These are phyloP conservation scores for Xanthia togata DNA, from an alignment of 2,888 invertebrate species.

Conservation along the genomic window DNA sequence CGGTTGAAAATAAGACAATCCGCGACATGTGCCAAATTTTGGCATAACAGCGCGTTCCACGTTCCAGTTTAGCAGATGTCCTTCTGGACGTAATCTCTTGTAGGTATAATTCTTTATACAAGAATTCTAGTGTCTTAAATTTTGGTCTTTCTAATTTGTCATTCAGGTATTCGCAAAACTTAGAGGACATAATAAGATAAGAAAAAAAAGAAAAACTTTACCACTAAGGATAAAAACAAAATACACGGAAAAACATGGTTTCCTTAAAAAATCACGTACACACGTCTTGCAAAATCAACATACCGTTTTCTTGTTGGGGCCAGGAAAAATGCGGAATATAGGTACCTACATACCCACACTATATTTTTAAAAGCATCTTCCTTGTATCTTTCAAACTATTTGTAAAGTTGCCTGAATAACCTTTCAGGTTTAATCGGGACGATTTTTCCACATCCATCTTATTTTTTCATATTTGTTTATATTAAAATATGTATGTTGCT, in stretches of 20 bases:
- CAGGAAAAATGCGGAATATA: constrained; percentile 27
- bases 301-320: constrained; percentile 40
- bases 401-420: background rate
- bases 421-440: background rate
- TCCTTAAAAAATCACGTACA: constrained; percentile 57
- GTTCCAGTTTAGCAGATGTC: background rate
- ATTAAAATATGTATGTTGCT: too few species aligned
- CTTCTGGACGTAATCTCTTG: too few species aligned
- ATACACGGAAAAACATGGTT: constrained; percentile 27
- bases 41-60: background rate
- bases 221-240: constrained; percentile 22
- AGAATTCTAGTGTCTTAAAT: too few species aligned
- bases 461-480: too few species aligned
- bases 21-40: background rate
- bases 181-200: background rate
- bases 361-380: background rate
- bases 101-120: too few species aligned
- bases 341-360: background rate
- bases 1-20: background rate
- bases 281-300: constrained; percentile 56
- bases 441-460: too few species aligned
- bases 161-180: background rate
- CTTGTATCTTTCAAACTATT: background rate
- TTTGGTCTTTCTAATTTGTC: background rate
- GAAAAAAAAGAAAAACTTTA: constrained; percentile 11